Evolutionary conservation across 2,888 invertebrate species (phyloP).

Genomic region (Cataglyphis rosenhaueri): DNA sequence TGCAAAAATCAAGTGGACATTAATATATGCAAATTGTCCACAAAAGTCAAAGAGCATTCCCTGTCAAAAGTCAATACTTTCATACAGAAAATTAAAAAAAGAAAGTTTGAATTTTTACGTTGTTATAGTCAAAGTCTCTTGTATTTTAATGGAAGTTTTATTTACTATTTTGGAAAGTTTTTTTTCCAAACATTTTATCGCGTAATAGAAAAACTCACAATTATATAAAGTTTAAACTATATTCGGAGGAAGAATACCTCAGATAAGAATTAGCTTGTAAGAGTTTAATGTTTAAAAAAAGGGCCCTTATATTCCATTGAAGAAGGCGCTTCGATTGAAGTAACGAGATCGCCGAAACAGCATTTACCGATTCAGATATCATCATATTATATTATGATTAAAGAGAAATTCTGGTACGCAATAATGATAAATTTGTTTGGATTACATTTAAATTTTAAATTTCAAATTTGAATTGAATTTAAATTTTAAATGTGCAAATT

Average conservation of each 20-base stretch:
- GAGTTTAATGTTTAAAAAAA: slow-evolving; percentile 60
- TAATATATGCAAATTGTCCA: background rate
- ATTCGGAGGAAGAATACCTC: slow-evolving; percentile 21
- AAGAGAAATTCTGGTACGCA: background rate
- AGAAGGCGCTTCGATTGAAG: slow-evolving; percentile 57
- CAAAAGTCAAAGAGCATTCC: background rate
- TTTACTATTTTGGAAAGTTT: background rate
- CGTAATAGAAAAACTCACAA: background rate
- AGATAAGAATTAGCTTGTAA: slow-evolving; percentile 45
- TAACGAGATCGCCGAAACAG: slow-evolving; percentile 37
- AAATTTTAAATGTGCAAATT: slow-evolving; percentile 1
- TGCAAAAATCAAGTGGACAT: background rate
- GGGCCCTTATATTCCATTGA: slow-evolving; percentile 76
- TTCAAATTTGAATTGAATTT: background rate
- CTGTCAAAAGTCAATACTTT: slow-evolving; percentile 16
- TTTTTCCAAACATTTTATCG: background rate
- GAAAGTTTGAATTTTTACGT: slow-evolving; percentile 44
- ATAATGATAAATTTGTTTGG: background rate
- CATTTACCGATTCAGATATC: slow-evolving; percentile 40
- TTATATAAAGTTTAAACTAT: background rate
- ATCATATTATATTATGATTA: slow-evolving; percentile 17
- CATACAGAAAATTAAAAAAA: slow-evolving; percentile 4
- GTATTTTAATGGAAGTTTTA: background rate
- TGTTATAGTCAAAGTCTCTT: background rate
- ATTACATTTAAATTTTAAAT: slow-evolving; percentile 6